A percentile compares a stretch with the other conserved stretches of the same genome.
phyloP scores from a whole-genome alignment of 64 coral and sea anemone species.

The Montipora foliosa region DNA sequence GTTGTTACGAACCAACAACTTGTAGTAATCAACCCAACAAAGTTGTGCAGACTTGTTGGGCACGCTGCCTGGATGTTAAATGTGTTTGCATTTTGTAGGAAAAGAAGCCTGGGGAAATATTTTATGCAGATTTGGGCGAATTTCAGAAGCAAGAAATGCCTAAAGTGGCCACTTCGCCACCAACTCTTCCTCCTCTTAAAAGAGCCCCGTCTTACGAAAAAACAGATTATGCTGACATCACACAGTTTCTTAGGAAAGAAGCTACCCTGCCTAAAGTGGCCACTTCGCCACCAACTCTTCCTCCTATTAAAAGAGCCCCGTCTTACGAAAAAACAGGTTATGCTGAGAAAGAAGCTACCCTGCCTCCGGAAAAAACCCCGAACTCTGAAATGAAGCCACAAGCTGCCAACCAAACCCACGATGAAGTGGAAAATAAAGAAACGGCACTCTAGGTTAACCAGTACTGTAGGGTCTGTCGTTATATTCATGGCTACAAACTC shows the following conservation, averaged over 20 bases:
- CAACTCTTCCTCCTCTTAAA: neutral
- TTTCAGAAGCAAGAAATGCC: neutral
- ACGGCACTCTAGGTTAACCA: no score
- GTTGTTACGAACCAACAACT: no score
- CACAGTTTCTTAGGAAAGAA: slow-evolving; percentile 20
- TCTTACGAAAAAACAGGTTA: slow-evolving; percentile 29
- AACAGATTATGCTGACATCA: slow-evolving; percentile 58
- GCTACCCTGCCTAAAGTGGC: neutral
- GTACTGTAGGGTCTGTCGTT: no score
- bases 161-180: neutral
- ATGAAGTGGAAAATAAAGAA: no score
- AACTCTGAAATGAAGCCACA: no score
- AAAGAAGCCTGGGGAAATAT: slow-evolving; percentile 42
- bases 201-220: neutral
- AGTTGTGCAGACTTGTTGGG: no score
- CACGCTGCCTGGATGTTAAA: no score
- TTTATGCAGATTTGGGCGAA: slow-evolving; percentile 60
- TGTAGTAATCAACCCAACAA: no score
- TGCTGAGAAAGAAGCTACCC: slow-evolving; percentile 14
- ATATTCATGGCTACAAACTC: no score
- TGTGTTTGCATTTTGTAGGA: neutral
- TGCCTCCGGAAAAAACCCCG: neutral
- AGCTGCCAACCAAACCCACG: no score
- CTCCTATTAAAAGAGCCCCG: slow-evolving; percentile 3
- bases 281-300: neutral